Percentiles rank a stretch among this genome's conserved stretches.
Conservation (phyloP, 2,797 vertebrate species). For the Percopsis omiscomaycus region DNA sequence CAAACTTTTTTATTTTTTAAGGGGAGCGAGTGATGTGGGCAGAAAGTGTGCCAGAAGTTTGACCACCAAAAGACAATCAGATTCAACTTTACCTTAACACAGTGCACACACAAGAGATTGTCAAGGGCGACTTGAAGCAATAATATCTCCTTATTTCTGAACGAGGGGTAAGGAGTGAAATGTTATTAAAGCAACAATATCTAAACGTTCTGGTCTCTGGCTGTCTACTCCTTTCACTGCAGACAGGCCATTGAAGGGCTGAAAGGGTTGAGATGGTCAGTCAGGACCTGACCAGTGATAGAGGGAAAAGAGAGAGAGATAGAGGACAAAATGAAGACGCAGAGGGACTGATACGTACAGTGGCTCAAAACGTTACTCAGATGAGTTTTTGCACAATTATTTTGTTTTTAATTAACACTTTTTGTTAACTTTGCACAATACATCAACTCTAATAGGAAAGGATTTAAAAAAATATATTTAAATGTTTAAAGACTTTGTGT, state of each 20-base stretch:
- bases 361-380: conserved; percentile 54
- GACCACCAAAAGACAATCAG: no score
- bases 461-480: background rate
- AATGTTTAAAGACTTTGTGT: background rate
- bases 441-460: background rate
- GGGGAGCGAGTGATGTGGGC: no score
- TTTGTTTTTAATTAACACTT: background rate
- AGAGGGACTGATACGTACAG: conserved; percentile 44
- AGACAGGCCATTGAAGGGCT: conserved; percentile 92
- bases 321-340: conserved; percentile 1
- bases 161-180: background rate
- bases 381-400: conserved; percentile 1
- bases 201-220: conserved; percentile 77
- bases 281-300: conserved; percentile 54
- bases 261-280: conserved; percentile 75
- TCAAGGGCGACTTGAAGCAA: no score
- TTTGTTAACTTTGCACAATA: no score
- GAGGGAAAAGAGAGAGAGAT: background rate
- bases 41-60: no score
- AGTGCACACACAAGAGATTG: no score
- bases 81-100: no score
- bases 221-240: conserved; percentile 86
- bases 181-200: conserved; percentile 48
- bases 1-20: no score
- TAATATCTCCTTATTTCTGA: no score